Percentiles rank a stretch among this genome's conserved stretches.
phyloP scores from a whole-genome alignment of 1,140 invertebrate genomes.

The Mamestra configurata region DNA sequence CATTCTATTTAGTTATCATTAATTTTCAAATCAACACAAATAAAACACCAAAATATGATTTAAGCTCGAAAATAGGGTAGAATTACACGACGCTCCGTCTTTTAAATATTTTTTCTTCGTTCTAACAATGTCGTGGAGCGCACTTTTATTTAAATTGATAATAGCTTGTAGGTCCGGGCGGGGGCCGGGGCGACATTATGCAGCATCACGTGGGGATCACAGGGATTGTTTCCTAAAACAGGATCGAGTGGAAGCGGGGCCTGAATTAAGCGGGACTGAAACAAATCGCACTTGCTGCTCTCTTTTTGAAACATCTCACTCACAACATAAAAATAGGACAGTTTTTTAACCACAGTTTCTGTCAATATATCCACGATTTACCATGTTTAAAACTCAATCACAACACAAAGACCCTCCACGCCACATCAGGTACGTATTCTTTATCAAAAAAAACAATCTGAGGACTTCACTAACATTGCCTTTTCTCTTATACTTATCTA shows the following conservation, averaged over 20 bases:
- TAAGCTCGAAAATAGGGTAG: background rate
- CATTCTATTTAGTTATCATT: background rate
- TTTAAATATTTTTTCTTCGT: slow-evolving; percentile 41
- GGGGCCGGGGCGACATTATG: slow-evolving; percentile 74
- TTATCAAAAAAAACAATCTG: slow-evolving; percentile 59
- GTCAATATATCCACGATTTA: background rate
- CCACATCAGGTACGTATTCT: slow-evolving; percentile 29
- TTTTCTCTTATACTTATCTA: slow-evolving; percentile 70
- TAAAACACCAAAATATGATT: slow-evolving; percentile 11
- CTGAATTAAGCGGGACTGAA: slow-evolving; percentile 78
- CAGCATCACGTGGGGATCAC: slow-evolving; percentile 85
- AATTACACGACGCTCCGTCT: slow-evolving; percentile 13
- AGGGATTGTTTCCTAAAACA: slow-evolving; percentile 86
- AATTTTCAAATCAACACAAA: background rate
- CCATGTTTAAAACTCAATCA: background rate
- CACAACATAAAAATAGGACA: background rate
- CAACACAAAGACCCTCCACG: background rate
- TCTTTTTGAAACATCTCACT: slow-evolving; percentile 41
- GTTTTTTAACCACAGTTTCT: background rate
- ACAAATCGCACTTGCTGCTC: slow-evolving; percentile 46
- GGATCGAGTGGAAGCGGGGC: slow-evolving; percentile 76
- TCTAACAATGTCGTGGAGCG: slow-evolving; percentile 44
- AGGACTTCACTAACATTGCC: slow-evolving; percentile 57
- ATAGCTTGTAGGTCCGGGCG: slow-evolving; percentile 67
- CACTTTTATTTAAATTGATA: slow-evolving; percentile 76